These are phyloP conservation scores for Porites lutea DNA, from an alignment of 64 coral and sea anemone genomes.

Conservation along the genomic window DNA sequence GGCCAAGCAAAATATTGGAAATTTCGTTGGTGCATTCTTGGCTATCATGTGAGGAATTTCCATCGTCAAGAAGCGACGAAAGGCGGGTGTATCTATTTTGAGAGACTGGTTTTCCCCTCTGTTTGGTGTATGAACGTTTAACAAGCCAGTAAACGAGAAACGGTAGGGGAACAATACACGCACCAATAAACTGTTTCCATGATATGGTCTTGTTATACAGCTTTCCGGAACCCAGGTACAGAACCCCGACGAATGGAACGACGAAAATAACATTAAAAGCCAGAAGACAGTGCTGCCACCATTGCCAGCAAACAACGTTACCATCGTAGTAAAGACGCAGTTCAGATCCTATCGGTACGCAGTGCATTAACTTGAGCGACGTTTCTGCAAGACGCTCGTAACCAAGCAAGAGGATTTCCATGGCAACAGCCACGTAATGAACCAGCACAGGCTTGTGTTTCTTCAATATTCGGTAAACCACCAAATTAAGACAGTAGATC, in stretches of 20 bases:
- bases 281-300: constrained; percentile 75
- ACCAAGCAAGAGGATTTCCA: constrained; percentile 72
- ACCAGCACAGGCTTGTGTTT: constrained; percentile 3
- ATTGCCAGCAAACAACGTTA: constrained; percentile 77
- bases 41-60: neutral
- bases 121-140: neutral
- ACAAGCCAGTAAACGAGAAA: constrained; percentile 66
- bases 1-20: constrained; percentile 49
- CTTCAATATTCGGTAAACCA: neutral
- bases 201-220: constrained; percentile 15
- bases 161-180: constrained; percentile 67
- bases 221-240: constrained; percentile 41
- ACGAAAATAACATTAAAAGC: constrained; percentile 65
- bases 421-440: constrained; percentile 65
- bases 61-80: too few species aligned
- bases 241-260: constrained; percentile 72
- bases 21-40: constrained; percentile 16
- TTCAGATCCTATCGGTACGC: constrained; percentile 27
- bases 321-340: constrained; percentile 67
- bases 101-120: neutral
- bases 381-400: constrained; percentile 68
- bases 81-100: neutral
- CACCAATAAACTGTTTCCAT: constrained; percentile 45
- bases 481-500: constrained; percentile 12
- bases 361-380: constrained; percentile 60